Conservation (phyloP, 2,797 vertebrate species). For the Cyprinodon diabolis region DNA sequence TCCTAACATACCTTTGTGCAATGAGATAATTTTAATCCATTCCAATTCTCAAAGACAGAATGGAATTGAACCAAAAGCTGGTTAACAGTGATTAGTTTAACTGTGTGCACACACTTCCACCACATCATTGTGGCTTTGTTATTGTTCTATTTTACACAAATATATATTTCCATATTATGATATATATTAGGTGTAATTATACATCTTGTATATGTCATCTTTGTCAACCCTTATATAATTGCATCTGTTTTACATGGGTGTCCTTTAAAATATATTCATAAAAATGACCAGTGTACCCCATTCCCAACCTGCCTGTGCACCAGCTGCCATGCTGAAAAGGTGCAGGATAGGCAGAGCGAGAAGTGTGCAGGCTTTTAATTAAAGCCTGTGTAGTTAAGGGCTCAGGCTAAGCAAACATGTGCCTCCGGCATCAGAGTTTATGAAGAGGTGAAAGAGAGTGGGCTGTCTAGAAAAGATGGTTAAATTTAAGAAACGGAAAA, state of each 20-base stretch:
- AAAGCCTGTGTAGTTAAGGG: conserved; percentile 71
- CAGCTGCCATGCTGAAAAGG: conserved; percentile 50
- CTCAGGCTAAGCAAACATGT: conserved; percentile 72
- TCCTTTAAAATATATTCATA: not conserved
- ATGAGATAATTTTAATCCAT: not conserved
- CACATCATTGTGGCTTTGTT: not conserved
- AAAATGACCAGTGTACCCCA: conserved; percentile 15
- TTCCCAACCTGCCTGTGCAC: conserved; percentile 24
- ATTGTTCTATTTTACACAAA: not conserved
- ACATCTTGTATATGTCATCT: not conserved
- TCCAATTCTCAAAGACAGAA: not conserved
- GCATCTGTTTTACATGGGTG: not conserved
- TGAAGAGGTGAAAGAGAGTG: conserved; percentile 55
- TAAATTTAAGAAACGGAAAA: conserved; percentile 11
- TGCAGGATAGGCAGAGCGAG: conserved; percentile 32
- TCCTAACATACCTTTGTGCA: not conserved
- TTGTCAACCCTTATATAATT: not conserved
- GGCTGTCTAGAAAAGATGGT: conserved; percentile 27
- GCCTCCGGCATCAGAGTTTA: conserved; percentile 67
- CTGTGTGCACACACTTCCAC: not conserved
- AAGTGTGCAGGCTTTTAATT: conserved; percentile 76
- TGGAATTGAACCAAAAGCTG: not conserved
- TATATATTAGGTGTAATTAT: not conserved
- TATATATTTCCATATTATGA: too few species aligned
- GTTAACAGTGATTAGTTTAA: not conserved